These are phyloP conservation scores for Lytechinus pictus DNA, from an alignment of 35 echinoderm and acorn worm genomes.

Conservation along the genomic window DNA sequence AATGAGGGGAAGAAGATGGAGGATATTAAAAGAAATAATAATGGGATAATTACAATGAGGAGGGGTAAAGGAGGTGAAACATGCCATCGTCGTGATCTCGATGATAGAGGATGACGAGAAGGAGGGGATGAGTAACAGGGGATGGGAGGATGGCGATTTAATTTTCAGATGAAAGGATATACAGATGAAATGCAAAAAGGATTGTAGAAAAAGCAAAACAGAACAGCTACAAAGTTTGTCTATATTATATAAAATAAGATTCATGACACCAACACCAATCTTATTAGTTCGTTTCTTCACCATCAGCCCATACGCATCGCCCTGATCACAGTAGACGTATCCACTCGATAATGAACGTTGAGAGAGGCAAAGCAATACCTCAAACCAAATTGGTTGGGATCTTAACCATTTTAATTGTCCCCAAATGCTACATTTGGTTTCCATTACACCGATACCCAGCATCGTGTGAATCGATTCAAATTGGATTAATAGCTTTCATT, in stretches of 20 bases:
- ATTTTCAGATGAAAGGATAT: too few species aligned
- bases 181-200: too few species aligned
- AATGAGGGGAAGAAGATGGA: neutral
- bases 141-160: too few species aligned
- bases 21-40: neutral
- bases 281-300: neutral
- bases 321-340: neutral
- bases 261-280: neutral
- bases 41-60: too few species aligned
- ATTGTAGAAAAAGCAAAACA: too few species aligned
- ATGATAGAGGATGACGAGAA: too few species aligned
- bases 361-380: neutral
- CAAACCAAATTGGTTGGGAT: neutral
- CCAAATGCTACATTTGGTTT: constrained; percentile 6
- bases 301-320: neutral
- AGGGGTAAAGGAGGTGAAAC: too few species aligned
- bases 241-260: too few species aligned
- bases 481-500: constrained; percentile 18
- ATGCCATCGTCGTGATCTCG: too few species aligned
- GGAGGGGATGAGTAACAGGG: too few species aligned
- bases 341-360: neutral
- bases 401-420: constrained; percentile 3
- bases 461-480: neutral
- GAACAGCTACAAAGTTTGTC: too few species aligned
- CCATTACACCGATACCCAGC: neutral